Percentiles rank a stretch among this genome's conserved stretches.
Evolutionary conservation across 2,113 vertebrate genomes (phyloP).

Genomic region (Dendropsophus ebraccatus): DNA sequence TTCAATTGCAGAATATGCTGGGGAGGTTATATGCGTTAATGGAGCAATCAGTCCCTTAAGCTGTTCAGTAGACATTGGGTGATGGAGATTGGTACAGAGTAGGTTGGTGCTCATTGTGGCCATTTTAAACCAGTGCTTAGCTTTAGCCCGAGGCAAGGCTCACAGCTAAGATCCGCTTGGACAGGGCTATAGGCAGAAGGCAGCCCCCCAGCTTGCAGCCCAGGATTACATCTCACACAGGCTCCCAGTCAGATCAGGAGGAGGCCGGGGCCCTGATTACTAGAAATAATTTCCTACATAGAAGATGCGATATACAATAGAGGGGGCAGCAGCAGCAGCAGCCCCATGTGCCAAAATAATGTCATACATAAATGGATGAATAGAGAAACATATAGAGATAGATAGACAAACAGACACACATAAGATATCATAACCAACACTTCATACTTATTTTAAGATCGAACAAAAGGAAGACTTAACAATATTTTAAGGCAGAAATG

Average conservation of each 20-base stretch:
- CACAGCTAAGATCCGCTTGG: conserved; percentile 59
- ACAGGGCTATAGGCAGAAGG: conserved; percentile 52
- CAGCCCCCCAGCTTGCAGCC: conserved; percentile 56
- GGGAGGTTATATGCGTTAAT: conserved; percentile 17
- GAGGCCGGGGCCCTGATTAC: conserved; percentile 19
- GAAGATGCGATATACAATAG: neutral
- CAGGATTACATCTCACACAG: neutral
- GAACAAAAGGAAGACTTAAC: neutral
- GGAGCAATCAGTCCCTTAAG: conserved; percentile 42
- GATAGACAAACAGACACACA: neutral
- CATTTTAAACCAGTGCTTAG: conserved; percentile 45
- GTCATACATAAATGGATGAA: neutral
- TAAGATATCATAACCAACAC: neutral
- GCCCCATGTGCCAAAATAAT: neutral
- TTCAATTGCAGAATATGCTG: conserved; percentile 1
- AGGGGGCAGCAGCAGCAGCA: too few species aligned
- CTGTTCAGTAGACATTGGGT: conserved; percentile 37
- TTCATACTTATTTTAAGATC: neutral
- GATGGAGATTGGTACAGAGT: conserved; percentile 18
- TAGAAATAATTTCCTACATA: neutral
- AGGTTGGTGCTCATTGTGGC: neutral
- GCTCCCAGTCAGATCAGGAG: conserved; percentile 42
- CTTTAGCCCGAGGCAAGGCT: conserved; percentile 66
- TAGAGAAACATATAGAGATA: neutral
- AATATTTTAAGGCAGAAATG: neutral